These are phyloP conservation scores for Adrianichthys oophorus DNA, from an alignment of 2,797 vertebrate genomes.

Conservation along the genomic window DNA sequence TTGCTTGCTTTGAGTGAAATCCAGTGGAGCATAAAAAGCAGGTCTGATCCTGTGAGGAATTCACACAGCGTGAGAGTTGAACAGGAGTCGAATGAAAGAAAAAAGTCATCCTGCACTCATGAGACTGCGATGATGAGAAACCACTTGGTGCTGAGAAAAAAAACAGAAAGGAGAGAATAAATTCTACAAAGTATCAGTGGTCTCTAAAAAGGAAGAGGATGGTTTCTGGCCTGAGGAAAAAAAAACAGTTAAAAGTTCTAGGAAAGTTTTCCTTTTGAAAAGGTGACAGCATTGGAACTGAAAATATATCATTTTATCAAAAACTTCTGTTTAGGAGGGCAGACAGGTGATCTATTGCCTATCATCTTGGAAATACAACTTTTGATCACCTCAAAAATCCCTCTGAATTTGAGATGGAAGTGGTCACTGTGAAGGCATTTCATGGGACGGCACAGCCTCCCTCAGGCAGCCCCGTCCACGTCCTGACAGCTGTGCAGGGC, in stretches of 20 bases:
- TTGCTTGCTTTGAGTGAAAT: conserved; percentile 59
- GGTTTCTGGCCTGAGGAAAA: not conserved
- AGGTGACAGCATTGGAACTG: conserved; percentile 15
- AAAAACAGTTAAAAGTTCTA: conserved; percentile 27
- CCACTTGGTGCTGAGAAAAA: conserved; percentile 5
- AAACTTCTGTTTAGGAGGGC: conserved; percentile 25
- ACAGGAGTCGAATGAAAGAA: conserved; percentile 24
- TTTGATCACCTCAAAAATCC: conserved; percentile 47
- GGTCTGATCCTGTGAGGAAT: conserved; percentile 85
- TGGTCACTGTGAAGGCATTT: conserved; percentile 43
- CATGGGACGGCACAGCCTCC: conserved; percentile 36
- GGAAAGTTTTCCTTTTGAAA: conserved; percentile 26
- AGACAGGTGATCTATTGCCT: conserved; percentile 53
- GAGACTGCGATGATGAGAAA: conserved; percentile 45
- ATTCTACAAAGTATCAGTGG: conserved; percentile 18
- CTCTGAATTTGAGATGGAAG: conserved; percentile 57
- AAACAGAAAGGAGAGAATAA: conserved; percentile 17
- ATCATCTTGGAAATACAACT: conserved; percentile 31
- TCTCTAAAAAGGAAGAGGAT: conserved; percentile 23
- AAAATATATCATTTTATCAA: conserved; percentile 36
- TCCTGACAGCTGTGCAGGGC: conserved; percentile 78
- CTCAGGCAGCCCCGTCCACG: conserved; percentile 39
- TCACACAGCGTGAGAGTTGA: conserved; percentile 45
- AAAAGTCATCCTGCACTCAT: conserved; percentile 36
- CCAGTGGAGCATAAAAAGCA: conserved; percentile 77